Percentiles rank a stretch among this genome's conserved stretches.
These are phyloP conservation scores for Cavia porcellus DNA, from an alignment of 2,113 vertebrate genomes.

Conservation along the genomic window DNA sequence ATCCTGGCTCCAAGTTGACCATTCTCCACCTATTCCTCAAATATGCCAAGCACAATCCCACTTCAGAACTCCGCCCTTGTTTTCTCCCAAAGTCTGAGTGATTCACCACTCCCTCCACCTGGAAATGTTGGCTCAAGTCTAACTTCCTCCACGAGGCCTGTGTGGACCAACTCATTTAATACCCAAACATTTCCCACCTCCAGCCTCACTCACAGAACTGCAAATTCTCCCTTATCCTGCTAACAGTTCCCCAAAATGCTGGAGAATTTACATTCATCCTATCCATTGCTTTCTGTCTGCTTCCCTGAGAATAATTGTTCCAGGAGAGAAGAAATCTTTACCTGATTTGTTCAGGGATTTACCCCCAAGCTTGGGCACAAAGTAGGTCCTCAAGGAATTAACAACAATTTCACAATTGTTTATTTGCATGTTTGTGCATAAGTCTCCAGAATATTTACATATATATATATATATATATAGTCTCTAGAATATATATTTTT, in stretches of 20 bases:
- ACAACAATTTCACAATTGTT: not conserved
- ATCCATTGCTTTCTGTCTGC: not conserved
- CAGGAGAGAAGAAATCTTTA: not conserved
- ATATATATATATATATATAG: too few species aligned
- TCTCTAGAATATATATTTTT: too few species aligned
- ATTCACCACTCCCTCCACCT: not conserved
- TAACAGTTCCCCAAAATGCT: not conserved
- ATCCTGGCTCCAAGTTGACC: not conserved
- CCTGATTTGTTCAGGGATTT: constrained; percentile 11
- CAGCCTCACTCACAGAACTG: not conserved
- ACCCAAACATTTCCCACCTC: not conserved
- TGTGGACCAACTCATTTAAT: not conserved
- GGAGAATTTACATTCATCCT: not conserved
- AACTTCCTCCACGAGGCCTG: not conserved
- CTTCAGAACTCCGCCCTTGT: not conserved
- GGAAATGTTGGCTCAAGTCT: not conserved
- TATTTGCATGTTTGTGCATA: not conserved
- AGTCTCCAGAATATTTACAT: constrained; percentile 21
- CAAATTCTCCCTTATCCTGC: not conserved
- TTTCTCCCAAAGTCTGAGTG: not conserved
- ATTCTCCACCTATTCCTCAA: not conserved
- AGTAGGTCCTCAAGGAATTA: not conserved
- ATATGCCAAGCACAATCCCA: not conserved
- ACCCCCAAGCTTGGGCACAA: not conserved
- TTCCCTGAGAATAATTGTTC: not conserved